These are phyloP conservation scores for Halcyon senegalensis DNA, from an alignment of 2,113 vertebrate species.

Conservation along the genomic window DNA sequence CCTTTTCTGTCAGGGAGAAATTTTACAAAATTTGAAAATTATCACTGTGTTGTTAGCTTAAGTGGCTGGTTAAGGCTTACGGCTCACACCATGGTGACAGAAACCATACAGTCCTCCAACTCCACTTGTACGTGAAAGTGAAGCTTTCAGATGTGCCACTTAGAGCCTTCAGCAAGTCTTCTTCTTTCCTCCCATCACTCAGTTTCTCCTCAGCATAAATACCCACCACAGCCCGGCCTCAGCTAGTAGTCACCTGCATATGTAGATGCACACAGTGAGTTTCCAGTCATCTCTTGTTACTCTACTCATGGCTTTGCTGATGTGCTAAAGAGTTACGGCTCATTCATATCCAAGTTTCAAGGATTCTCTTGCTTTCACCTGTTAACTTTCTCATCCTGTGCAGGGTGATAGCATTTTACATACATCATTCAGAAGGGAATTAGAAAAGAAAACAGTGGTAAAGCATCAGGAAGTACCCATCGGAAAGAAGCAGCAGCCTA, in stretches of 20 bases:
- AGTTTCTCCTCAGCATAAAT: neutral
- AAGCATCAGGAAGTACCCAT: neutral
- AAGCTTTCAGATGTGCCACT: neutral
- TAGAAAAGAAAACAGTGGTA: neutral
- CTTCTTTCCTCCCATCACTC: neutral
- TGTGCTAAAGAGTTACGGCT: neutral
- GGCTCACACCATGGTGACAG: neutral
- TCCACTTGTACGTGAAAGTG: neutral
- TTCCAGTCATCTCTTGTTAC: neutral
- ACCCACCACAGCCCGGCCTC: neutral
- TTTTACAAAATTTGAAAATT: neutral
- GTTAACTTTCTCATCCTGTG: neutral
- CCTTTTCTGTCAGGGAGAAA: neutral
- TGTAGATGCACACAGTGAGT: neutral
- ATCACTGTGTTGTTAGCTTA: neutral
- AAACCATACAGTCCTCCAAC: neutral
- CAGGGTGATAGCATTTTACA: neutral
- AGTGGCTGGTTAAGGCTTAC: neutral
- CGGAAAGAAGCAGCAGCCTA: neutral
- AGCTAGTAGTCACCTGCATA: neutral
- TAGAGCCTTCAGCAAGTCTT: neutral
- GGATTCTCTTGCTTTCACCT: neutral
- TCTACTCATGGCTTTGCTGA: neutral
- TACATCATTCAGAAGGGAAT: neutral
- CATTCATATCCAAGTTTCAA: neutral